phyloP scores from a whole-genome alignment of 2,888 invertebrate species.

The Craniophora ligustri region DNA sequence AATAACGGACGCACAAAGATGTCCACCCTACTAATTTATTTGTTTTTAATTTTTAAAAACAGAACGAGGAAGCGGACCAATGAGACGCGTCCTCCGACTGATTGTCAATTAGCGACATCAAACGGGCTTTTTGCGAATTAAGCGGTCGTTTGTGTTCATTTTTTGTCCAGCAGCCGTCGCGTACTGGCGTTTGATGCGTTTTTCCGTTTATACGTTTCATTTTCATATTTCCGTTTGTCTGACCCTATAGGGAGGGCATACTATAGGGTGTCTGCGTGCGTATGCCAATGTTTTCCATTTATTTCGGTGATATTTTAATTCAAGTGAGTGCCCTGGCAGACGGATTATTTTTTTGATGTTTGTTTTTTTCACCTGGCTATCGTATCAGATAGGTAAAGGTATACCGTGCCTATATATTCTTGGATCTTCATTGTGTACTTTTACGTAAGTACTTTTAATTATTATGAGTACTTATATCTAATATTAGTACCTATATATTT shows the following conservation, averaged over 20 bases:
- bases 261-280: slow-evolving; percentile 59
- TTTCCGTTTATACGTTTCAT: slow-evolving; percentile 86
- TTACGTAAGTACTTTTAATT: too few species aligned
- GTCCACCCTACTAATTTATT: slow-evolving; percentile 81
- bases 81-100: slow-evolving; percentile 86
- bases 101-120: slow-evolving; percentile 89
- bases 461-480: too few species aligned
- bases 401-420: too few species aligned
- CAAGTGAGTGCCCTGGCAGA: slow-evolving; percentile 72
- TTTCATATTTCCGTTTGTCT: slow-evolving; percentile 88
- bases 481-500: too few species aligned
- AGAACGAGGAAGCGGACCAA: slow-evolving; percentile 83
- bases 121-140: slow-evolving; percentile 89
- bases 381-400: too few species aligned
- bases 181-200: slow-evolving; percentile 82
- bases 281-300: slow-evolving; percentile 64
- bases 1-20: slow-evolving; percentile 67
- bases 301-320: slow-evolving; percentile 73
- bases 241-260: slow-evolving; percentile 71
- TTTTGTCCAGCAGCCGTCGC: slow-evolving; percentile 80
- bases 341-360: slow-evolving; percentile 29
- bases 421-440: too few species aligned
- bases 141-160: slow-evolving; percentile 86
- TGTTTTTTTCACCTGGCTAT: slow-evolving; percentile 11
- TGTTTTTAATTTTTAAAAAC: slow-evolving; percentile 88